A percentile compares a stretch with the other conserved stretches of the same genome.
These are phyloP conservation scores for Menura novaehollandiae DNA, from an alignment of 2,113 vertebrate species.

Conservation along the genomic window DNA sequence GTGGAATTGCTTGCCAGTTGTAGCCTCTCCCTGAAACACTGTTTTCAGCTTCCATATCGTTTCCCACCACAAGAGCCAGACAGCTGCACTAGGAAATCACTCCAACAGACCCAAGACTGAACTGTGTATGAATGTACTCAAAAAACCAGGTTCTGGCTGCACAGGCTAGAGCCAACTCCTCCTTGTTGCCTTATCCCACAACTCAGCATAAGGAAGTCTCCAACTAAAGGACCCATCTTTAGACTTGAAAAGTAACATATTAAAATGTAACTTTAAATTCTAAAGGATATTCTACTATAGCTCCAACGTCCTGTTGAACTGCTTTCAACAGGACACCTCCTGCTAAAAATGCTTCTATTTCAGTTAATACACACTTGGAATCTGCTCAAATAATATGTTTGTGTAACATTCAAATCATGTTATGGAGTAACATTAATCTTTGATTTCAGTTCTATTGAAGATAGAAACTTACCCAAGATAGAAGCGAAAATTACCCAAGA, in stretches of 20 bases:
- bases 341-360: background rate
- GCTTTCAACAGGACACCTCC: accelerated
- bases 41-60: background rate
- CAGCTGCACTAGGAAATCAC: background rate
- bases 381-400: background rate
- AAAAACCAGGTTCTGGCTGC: background rate
- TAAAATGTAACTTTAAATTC: background rate
- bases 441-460: background rate
- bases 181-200: background rate
- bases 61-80: background rate
- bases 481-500: background rate
- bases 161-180: background rate
- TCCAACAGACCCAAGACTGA: background rate
- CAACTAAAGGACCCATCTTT: background rate
- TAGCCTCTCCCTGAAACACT: background rate
- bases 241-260: background rate
- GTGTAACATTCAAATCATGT: background rate
- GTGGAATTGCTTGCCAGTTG: background rate
- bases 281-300: background rate
- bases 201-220: background rate
- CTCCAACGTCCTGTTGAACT: background rate
- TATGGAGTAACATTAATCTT: background rate
- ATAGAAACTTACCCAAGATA: background rate
- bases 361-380: background rate
- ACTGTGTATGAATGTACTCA: accelerated